Evolutionary conservation across 2,888 invertebrate genomes (phyloP), one percentile per base, ranked within the genome.

Genomic region (Nemotelus pantherinus): DNA sequence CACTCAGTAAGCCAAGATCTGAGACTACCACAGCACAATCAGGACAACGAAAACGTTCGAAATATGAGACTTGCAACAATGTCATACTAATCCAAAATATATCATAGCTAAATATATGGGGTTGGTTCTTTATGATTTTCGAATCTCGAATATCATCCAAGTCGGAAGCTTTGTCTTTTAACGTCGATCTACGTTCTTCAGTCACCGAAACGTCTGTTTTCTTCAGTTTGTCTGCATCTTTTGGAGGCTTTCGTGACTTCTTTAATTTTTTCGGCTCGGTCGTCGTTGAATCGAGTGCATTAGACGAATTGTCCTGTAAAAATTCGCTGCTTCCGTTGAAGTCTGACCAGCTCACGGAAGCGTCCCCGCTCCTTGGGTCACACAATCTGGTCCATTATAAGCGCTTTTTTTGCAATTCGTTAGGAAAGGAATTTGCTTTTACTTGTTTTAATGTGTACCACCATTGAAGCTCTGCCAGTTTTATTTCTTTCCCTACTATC

Each of bases 331-430:
- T 85, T 82, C 91, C 90, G 77, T 90, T 88, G 81, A 92, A 90
- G 77, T 91, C 91, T 80, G 90, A 84, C 80, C 89, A 89, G 79
- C 89, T 91, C 78, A 90, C 90, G 7, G 86, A 86, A 2, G 85
- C 85, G 71, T 87, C 87, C 0, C 94, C 94, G 94, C 94, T 50
- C 94, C 94, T 65, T 94, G 94, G 63, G 94, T 94, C 44, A 94
- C 94, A 87, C 93, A 94, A 87, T 94, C 94, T 87, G 25, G 25
- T 25, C 25, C 25, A 25, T 25, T 25, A 25, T 25, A 25, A 25
- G 25, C 25, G 25, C 25, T 25, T 25, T 25, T n/a, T 25, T 25
- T 25, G 25, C 25, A 25, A 25, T 25, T 25, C 25, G 25, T 25
- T 25, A 25, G 25, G 25, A 1, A 25, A 25, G 25, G 25, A 25